phyloP scores from a whole-genome alignment of 2,888 invertebrate species.

The Melanchra persicariae region DNA sequence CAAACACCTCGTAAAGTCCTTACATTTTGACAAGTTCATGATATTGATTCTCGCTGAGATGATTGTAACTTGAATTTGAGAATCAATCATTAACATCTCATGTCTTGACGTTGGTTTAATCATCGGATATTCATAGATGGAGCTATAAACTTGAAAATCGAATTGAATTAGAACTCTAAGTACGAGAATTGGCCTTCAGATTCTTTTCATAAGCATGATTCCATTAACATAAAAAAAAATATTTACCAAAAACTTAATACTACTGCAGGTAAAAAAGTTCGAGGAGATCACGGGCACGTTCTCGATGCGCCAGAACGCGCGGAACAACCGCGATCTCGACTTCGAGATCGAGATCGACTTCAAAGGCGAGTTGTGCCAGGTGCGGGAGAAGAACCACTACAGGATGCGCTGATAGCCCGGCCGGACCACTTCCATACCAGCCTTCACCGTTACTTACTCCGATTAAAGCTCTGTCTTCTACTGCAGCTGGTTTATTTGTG shows the following conservation, averaged over 20 bases:
- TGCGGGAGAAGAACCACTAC: constrained; percentile 96
- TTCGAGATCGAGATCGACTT: constrained; percentile 98
- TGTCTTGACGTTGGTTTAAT: too few species aligned
- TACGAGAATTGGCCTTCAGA: too few species aligned
- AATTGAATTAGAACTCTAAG: too few species aligned
- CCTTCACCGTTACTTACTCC: constrained; percentile 50
- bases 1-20: too few species aligned
- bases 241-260: constrained; percentile 45
- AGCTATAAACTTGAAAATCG: too few species aligned
- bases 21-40: too few species aligned
- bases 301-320: constrained; percentile 98
- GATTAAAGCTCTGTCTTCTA: background rate
- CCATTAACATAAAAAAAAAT: background rate
- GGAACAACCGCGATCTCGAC: constrained; percentile 99
- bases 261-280: constrained; percentile 94
- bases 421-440: constrained; percentile 41
- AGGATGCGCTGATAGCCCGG: constrained; percentile 94
- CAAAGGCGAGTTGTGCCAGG: constrained; percentile 96
- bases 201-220: background rate
- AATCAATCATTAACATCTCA: too few species aligned
- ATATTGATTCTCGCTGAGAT: too few species aligned
- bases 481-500: constrained; percentile 4
- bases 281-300: constrained; percentile 98
- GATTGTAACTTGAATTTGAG: too few species aligned
- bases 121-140: too few species aligned